Evolutionary conservation across 2,888 invertebrate species (phyloP).

Genomic region (Physocephala rufipes): DNA sequence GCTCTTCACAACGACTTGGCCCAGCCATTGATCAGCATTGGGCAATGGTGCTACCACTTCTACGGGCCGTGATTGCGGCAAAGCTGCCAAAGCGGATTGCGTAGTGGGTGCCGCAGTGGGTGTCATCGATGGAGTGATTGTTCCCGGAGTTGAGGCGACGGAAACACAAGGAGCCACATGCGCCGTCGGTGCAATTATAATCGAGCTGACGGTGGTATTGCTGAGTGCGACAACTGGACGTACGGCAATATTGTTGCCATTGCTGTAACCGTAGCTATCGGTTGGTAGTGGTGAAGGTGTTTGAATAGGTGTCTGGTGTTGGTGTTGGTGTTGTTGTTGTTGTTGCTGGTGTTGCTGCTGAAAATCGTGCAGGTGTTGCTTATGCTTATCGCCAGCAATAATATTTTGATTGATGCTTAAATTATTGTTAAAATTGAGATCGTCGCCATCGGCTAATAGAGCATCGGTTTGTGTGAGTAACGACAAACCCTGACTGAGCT

Average conservation of each 20-base stretch:
- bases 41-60: slow-evolving; percentile 70
- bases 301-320: slow-evolving; percentile 34
- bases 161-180: slow-evolving; percentile 73
- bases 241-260: slow-evolving; percentile 29
- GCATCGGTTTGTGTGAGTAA: slow-evolving; percentile 72
- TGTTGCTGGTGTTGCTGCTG: not conserved
- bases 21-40: slow-evolving; percentile 86
- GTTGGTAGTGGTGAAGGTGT: slow-evolving; percentile 45
- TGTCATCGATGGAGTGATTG: slow-evolving; percentile 66
- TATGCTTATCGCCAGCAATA: slow-evolving; percentile 58
- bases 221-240: slow-evolving; percentile 26
- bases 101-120: slow-evolving; percentile 67
- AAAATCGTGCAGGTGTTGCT: not conserved
- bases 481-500: slow-evolving; percentile 75
- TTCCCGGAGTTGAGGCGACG: slow-evolving; percentile 65
- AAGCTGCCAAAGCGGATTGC: slow-evolving; percentile 49
- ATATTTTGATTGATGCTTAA: slow-evolving; percentile 70
- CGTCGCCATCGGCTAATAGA: slow-evolving; percentile 59
- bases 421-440: slow-evolving; percentile 70
- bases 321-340: slow-evolving; percentile 33
- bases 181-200: slow-evolving; percentile 56
- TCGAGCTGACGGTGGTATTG: slow-evolving; percentile 12
- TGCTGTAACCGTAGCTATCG: slow-evolving; percentile 40
- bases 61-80: slow-evolving; percentile 45
- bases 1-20: slow-evolving; percentile 74